Percentiles rank a stretch among this genome's conserved stretches.
Conservation (phyloP, 1,140 invertebrate genomes). For the Drosophila asahinai region DNA sequence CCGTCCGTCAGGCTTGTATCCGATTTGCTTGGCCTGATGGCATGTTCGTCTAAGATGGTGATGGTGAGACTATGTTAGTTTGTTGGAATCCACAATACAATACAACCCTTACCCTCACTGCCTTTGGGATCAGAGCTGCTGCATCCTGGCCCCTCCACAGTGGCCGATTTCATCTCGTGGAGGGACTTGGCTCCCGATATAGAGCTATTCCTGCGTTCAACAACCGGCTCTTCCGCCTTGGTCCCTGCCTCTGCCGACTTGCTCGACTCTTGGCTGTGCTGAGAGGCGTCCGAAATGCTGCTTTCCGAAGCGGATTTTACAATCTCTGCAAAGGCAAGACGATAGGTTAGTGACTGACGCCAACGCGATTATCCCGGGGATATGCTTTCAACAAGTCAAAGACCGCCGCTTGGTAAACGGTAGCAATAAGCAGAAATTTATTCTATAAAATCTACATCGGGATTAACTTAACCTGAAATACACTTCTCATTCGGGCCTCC, state of each 20-base stretch:
- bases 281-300: conserved; percentile 91
- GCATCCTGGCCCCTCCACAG: conserved; percentile 56
- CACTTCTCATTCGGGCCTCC: too few species aligned
- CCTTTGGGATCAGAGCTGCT: conserved; percentile 48
- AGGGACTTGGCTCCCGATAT: conserved; percentile 80
- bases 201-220: conserved; percentile 72
- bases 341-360: neutral
- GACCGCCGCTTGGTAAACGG: too few species aligned
- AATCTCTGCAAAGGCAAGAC: conserved; percentile 73
- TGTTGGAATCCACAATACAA: too few species aligned
- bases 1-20: conserved; percentile 96
- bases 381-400: too few species aligned
- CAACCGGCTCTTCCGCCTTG: conserved; percentile 26
- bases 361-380: too few species aligned
- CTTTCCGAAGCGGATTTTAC: conserved; percentile 94
- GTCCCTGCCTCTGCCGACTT: conserved; percentile 88
- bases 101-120: conserved; percentile 58
- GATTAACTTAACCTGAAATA: too few species aligned
- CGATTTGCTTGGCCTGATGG: conserved; percentile 92
- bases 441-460: too few species aligned
- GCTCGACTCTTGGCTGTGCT: conserved; percentile 89
- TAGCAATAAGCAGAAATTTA: too few species aligned
- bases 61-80: neutral
- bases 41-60: conserved; percentile 79
- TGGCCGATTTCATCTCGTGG: conserved; percentile 83